Base-by-base conservation (phyloP, 2,888 invertebrate genomes). In the Ametastegia equiseti region DNA sequence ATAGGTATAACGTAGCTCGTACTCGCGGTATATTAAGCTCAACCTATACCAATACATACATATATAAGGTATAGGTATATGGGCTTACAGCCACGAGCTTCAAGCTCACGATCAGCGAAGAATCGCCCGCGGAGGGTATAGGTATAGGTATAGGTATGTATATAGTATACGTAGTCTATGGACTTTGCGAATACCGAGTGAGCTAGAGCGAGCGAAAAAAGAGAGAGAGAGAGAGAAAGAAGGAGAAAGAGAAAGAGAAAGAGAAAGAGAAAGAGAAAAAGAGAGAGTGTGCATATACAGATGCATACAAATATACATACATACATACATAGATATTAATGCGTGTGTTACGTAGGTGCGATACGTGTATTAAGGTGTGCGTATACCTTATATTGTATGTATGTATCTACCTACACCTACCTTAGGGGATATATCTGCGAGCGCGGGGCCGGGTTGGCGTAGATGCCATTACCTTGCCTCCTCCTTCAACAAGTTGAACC, bases 401-500 rank as follows among this genome's bases (percentile, higher is more conserved):
- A 54, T n/a, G n/a, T n/a, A 50, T 50, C 39, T 67, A 67, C 36
- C 15, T 54, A 75, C 27, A 39, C 60, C 27, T 42, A 39, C 60
- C 27, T 42, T 63, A 57, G 75, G 54, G 75, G 75, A 75, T 75
- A n/a, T n/a, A 75, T 75, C 54, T 50, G 71, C 67, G 6, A 42
- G 39, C 39, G 42, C 30, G 27, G 19, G 39, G 39, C 42, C 57
- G n/a, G 78, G 67, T 67, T 78, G 83, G 84, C 84, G 85, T 85
- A 86, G 87, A 87, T 87, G 87, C 88, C 88, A 88, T 88, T 87
- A 86, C 85, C 69, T 81, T 77, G 71, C 80, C 81, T 82, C 82
- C 80, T 82, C 82, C 83, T 78, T 39, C 57, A 78, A 60, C 78
- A 78, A 63, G 60, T 84, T 84, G 83, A 82, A 88, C n/a, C 88